phyloP scores from a whole-genome alignment of 2,888 invertebrate genomes.

The Flexamia atlantica region DNA sequence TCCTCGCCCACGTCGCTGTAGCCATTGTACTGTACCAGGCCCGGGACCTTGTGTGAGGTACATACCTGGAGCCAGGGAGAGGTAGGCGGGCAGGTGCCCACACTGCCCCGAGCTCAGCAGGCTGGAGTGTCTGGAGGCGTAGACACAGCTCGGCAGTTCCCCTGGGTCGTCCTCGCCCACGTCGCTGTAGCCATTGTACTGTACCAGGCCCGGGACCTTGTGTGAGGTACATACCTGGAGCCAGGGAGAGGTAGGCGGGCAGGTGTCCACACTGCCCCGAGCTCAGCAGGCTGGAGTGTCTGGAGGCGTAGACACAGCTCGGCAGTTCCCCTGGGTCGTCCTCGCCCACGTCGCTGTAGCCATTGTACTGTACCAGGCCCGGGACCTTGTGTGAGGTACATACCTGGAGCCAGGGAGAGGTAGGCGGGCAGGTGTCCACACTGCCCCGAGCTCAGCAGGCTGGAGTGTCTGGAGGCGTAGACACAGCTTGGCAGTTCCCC shows the following conservation, averaged over 20 bases:
- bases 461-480: slow-evolving; percentile 80
- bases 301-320: slow-evolving; percentile 88
- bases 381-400: not conserved
- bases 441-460: slow-evolving; percentile 73
- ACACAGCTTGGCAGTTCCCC: slow-evolving; percentile 89
- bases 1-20: too few species aligned
- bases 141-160: slow-evolving; percentile 89
- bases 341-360: too few species aligned
- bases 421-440: slow-evolving; percentile 75
- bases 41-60: not conserved
- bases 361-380: slow-evolving; percentile 53
- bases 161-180: too few species aligned
- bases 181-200: slow-evolving; percentile 59
- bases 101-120: slow-evolving; percentile 73
- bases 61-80: slow-evolving; percentile 68
- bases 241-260: slow-evolving; percentile 73
- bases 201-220: slow-evolving; percentile 24
- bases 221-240: slow-evolving; percentile 46
- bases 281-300: slow-evolving; percentile 74
- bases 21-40: slow-evolving; percentile 57
- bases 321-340: slow-evolving; percentile 83
- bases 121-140: slow-evolving; percentile 79
- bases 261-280: slow-evolving; percentile 74
- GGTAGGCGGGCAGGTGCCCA: slow-evolving; percentile 75
- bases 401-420: slow-evolving; percentile 69